Percentiles rank a stretch among this genome's conserved stretches.
Evolutionary conservation across 2,113 vertebrate genomes (phyloP).

Genomic region (Chloropsis hardwickii): DNA sequence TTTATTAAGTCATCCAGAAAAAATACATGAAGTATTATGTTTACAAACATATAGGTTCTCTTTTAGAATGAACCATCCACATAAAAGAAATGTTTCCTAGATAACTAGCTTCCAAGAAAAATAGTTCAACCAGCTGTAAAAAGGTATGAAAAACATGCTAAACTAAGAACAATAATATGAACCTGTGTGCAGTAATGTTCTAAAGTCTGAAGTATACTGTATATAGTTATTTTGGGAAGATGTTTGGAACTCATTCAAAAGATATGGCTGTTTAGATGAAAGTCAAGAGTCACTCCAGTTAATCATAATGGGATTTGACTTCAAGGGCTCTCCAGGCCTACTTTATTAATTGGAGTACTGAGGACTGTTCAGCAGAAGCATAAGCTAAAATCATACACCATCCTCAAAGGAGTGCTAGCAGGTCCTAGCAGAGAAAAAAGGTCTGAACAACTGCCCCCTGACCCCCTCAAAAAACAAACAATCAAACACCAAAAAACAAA

Average conservation of each 20-base stretch:
- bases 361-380: neutral
- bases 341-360: neutral
- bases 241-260: neutral
- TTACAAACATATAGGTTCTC: neutral
- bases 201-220: neutral
- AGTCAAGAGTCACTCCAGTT: fast-evolving
- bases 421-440: neutral
- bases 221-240: neutral
- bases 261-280: fast-evolving
- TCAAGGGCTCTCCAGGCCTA: neutral
- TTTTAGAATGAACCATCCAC: neutral
- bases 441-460: neutral
- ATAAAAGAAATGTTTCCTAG: neutral
- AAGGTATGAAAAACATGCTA: neutral
- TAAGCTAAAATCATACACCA: neutral
- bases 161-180: neutral
- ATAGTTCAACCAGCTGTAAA: neutral
- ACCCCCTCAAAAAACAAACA: no score
- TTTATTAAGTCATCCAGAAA: neutral
- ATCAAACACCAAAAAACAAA: neutral
- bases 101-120: neutral
- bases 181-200: neutral
- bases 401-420: neutral
- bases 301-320: neutral
- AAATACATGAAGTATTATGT: neutral